phyloP scores from a whole-genome alignment of 2,797 vertebrate species.

The Merluccius polli region DNA sequence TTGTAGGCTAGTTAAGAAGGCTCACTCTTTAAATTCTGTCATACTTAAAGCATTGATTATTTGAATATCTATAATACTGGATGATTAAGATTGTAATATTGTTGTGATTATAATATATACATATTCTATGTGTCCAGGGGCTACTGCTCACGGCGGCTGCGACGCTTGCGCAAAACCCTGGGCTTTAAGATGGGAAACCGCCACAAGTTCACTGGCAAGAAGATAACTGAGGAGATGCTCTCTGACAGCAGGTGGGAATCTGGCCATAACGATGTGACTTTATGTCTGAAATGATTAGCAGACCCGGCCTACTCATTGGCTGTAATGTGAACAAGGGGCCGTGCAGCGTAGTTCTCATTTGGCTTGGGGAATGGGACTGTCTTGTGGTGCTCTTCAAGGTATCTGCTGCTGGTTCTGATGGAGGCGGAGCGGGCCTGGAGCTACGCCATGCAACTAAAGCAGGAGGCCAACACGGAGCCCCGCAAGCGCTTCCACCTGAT shows the following conservation, averaged over 20 bases:
- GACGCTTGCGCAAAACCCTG: constrained; percentile 91
- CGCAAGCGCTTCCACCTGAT: constrained; percentile 96
- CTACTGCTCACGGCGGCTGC: constrained; percentile 92
- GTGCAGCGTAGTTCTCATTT: background rate
- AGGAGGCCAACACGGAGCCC: constrained; percentile 96
- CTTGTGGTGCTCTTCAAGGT: constrained; percentile 63
- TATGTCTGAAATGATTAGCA: no score
- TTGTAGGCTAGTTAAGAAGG: background rate
- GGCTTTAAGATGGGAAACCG: constrained; percentile 98
- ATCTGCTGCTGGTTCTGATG: constrained; percentile 92
- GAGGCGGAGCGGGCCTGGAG: constrained; percentile 97
- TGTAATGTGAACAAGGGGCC: background rate
- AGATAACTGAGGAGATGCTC: constrained; percentile 92
- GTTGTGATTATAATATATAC: background rate
- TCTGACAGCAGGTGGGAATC: constrained; percentile 85
- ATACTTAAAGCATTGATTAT: background rate
- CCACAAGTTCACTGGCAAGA: constrained; percentile 95
- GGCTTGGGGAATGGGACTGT: background rate
- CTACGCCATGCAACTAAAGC: constrained; percentile 98
- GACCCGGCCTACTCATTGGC: background rate
- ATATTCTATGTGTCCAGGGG: constrained; percentile 71
- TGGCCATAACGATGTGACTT: background rate
- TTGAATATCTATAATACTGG: background rate
- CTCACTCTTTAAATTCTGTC: background rate
- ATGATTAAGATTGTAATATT: background rate